These are phyloP conservation scores for Alentia gelatinosa DNA, from an alignment of 2,888 invertebrate species.

Conservation along the genomic window DNA sequence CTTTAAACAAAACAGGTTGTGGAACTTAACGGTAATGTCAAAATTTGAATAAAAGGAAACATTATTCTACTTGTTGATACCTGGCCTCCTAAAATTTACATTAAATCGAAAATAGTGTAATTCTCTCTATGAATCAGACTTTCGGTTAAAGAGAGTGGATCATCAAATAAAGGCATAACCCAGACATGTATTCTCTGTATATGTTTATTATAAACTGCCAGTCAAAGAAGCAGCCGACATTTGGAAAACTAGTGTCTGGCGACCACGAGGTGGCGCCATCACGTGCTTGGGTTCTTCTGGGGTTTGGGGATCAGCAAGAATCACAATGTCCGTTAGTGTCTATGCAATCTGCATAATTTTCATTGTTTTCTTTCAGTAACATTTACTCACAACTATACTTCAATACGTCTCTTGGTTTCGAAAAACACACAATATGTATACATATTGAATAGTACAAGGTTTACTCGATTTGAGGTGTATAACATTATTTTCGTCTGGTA, in stretches of 20 bases:
- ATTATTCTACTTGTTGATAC: no score
- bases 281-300: not conserved
- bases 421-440: not conserved
- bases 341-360: not conserved
- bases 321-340: not conserved
- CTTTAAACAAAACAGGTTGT: no score
- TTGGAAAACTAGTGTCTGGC: not conserved
- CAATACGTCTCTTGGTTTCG: not conserved
- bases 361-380: not conserved
- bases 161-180: no score
- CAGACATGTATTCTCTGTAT: not conserved
- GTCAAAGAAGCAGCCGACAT: slow-evolving; percentile 11
- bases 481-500: no score
- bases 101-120: no score
- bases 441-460: no score
- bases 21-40: no score
- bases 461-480: no score
- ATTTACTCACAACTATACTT: not conserved
- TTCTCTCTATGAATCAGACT: no score
- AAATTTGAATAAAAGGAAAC: no score
- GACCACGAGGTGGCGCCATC: not conserved
- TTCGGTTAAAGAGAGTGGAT: no score
- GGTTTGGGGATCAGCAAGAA: not conserved
- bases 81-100: no score
- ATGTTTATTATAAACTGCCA: slow-evolving; percentile 41